phyloP scores from a whole-genome alignment of 2,888 invertebrate genomes.

The Agapostemon virescens region DNA sequence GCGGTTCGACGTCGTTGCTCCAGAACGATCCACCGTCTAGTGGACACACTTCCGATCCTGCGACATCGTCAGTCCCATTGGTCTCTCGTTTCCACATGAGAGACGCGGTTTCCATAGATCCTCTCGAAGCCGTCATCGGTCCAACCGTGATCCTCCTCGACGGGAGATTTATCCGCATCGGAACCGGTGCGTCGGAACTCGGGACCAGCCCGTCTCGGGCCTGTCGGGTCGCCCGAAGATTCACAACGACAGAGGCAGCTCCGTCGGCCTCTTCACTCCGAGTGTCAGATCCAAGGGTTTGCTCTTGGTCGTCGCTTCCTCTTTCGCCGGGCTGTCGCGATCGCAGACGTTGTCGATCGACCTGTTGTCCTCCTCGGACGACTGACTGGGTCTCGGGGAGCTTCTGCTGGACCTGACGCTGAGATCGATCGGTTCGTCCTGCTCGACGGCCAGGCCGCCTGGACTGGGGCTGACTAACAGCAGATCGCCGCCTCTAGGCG shows the following conservation, averaged over 20 bases:
- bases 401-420: constrained; percentile 76
- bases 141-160: not conserved
- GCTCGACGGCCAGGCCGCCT: constrained; percentile 79
- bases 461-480: constrained; percentile 79
- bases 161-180: not conserved
- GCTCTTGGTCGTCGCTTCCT: constrained; percentile 72
- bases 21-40: not conserved
- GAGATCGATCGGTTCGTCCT: constrained; percentile 81
- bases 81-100: too few species aligned
- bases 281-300: constrained; percentile 78
- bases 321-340: constrained; percentile 47
- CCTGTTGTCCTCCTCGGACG: constrained; percentile 47
- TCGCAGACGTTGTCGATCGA: constrained; percentile 58
- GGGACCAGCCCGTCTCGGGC: constrained; percentile 36
- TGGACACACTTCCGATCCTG: not conserved
- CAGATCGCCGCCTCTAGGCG: constrained; percentile 78
- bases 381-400: constrained; percentile 70
- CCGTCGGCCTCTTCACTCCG: constrained; percentile 75
- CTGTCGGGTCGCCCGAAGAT: not conserved
- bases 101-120: not conserved
- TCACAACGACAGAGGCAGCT: constrained; percentile 71
- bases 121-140: not conserved
- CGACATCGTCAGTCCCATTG: not conserved
- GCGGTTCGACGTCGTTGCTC: constrained; percentile 20
- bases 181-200: not conserved